Evolutionary conservation across 2,888 invertebrate genomes (phyloP).

Genomic region (Gisinianus flammeolus): DNA sequence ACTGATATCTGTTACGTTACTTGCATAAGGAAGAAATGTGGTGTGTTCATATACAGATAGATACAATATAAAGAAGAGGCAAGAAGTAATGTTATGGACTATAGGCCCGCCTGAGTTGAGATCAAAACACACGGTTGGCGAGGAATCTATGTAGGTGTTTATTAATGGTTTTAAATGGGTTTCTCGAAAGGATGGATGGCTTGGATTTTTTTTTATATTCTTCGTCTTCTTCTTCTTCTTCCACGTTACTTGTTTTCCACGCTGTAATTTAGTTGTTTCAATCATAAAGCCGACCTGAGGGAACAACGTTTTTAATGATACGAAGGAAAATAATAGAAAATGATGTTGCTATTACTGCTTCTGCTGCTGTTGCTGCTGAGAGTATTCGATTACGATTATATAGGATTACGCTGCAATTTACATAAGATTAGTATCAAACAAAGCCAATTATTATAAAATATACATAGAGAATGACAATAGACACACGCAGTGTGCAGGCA

Average conservation of each 20-base stretch:
- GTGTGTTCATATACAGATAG: not conserved
- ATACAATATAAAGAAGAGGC: not conserved
- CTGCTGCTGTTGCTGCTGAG: too few species aligned
- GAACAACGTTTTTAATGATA: not conserved
- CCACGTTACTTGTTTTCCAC: too few species aligned
- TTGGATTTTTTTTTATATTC: not conserved
- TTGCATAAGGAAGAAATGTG: not conserved
- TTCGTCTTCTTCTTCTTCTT: not conserved
- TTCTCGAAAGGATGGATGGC: not conserved
- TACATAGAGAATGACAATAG: too few species aligned
- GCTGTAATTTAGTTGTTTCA: too few species aligned
- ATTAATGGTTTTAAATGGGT: not conserved
- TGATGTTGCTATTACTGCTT: too few species aligned
- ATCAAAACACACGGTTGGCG: not conserved
- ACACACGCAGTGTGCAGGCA: too few species aligned
- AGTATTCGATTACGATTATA: too few species aligned
- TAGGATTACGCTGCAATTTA: too few species aligned
- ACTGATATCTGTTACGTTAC: not conserved
- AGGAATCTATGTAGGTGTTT: slow-evolving; percentile 9
- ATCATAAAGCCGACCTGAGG: not conserved
- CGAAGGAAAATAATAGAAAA: not conserved
- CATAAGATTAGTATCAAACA: too few species aligned
- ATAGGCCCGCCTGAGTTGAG: slow-evolving; percentile 7
- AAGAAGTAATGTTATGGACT: not conserved
- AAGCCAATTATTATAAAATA: too few species aligned